These are phyloP conservation scores for Xiphophorus couchianus DNA, from an alignment of 2,113 vertebrate species.

Conservation along the genomic window DNA sequence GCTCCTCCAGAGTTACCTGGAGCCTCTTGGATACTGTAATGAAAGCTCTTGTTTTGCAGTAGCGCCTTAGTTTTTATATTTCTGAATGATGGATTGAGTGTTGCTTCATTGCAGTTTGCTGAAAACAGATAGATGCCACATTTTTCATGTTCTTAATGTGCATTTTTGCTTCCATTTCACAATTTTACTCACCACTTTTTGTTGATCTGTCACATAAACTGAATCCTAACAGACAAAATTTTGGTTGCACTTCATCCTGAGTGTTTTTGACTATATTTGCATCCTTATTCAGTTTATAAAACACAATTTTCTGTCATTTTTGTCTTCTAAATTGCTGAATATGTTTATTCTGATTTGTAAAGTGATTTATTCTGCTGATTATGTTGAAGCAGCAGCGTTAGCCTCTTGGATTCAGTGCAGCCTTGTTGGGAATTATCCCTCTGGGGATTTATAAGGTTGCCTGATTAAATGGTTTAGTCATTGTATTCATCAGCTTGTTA, in stretches of 20 bases:
- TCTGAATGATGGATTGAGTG: background rate
- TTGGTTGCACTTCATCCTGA: background rate
- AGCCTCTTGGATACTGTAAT: too few species aligned
- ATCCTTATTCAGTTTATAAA: background rate
- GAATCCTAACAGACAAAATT: background rate
- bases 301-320: background rate
- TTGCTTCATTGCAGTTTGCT: background rate
- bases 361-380: slow-evolving; percentile 1
- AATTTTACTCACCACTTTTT: background rate
- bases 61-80: too few species aligned
- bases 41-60: too few species aligned
- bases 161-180: background rate
- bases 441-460: background rate
- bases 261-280: background rate
- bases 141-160: background rate
- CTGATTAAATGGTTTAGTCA: slow-evolving; percentile 6
- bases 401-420: background rate
- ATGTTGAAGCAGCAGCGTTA: background rate
- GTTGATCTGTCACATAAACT: background rate
- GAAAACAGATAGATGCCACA: background rate
- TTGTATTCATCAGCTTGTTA: background rate
- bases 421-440: background rate
- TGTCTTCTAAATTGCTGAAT: background rate
- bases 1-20: too few species aligned
- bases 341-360: background rate